Conservation (phyloP, 2,113 vertebrate species). For the Hippocampus guttulatus region DNA sequence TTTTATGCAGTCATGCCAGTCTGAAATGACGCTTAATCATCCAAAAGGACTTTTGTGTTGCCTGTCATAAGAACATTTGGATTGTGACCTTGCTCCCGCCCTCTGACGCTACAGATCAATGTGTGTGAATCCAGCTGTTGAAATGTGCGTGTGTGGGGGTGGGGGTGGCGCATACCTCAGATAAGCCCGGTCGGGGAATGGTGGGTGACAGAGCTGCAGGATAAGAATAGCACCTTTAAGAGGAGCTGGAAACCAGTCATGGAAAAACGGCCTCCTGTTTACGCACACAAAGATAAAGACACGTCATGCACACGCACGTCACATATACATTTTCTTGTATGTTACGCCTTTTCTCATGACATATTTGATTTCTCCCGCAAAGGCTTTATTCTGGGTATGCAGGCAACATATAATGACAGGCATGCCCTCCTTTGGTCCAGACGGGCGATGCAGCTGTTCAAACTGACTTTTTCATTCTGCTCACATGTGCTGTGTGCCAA, state of each 20-base stretch:
- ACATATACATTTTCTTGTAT: neutral
- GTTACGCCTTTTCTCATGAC: neutral
- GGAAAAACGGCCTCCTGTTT: constrained; percentile 44
- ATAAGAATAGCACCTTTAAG: constrained; percentile 65
- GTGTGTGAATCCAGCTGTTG: constrained; percentile 10
- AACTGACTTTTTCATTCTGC: constrained; percentile 42
- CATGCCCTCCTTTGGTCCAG: constrained; percentile 38
- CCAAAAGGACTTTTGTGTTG: constrained; percentile 3
- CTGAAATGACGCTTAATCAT: neutral
- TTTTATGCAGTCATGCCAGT: neutral
- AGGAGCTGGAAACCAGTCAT: constrained; percentile 45
- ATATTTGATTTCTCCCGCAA: neutral
- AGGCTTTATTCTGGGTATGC: constrained; percentile 65
- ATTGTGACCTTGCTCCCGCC: constrained; percentile 33
- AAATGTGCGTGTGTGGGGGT: constrained; percentile 14
- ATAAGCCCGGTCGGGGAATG: constrained; percentile 48
- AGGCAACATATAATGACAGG: constrained; percentile 59
- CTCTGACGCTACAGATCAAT: neutral
- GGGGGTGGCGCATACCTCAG: constrained; percentile 46
- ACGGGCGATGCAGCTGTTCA: constrained; percentile 60
- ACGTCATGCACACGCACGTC: neutral
- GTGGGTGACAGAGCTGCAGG: constrained; percentile 33
- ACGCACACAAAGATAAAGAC: constrained; percentile 18
- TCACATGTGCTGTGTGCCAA: constrained; percentile 17
- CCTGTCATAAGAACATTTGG: constrained; percentile 54